These are phyloP conservation scores for Vanacampus margaritifer DNA, from an alignment of 2,113 vertebrate species.

Conservation along the genomic window DNA sequence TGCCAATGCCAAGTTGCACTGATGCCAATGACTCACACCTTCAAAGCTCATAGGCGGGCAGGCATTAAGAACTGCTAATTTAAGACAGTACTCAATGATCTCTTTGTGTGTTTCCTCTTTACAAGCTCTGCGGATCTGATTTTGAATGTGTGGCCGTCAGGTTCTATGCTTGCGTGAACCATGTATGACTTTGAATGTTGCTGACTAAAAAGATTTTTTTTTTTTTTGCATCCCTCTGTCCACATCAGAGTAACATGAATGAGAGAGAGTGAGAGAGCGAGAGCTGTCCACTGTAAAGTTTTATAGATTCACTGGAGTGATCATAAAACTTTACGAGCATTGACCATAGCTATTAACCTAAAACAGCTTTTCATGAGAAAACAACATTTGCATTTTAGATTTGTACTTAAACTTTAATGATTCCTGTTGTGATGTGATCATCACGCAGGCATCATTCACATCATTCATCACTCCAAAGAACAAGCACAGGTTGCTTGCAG, in stretches of 20 bases:
- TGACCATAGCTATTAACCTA: conserved; percentile 21
- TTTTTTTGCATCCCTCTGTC: not conserved
- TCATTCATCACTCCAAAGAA: conserved; percentile 4
- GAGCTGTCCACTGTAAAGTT: conserved; percentile 22
- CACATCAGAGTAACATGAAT: conserved; percentile 16
- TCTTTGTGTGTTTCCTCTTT: conserved; percentile 36
- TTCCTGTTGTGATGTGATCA: conserved; percentile 19
- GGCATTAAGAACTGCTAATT: conserved; percentile 47
- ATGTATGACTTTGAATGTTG: not conserved
- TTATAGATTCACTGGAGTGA: conserved; percentile 33
- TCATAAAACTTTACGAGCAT: conserved; percentile 41
- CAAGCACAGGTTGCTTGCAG: not conserved
- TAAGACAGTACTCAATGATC: conserved; percentile 39
- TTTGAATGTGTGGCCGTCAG: not conserved
- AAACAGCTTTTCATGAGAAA: conserved; percentile 32
- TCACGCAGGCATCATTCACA: conserved; percentile 10
- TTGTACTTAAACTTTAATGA: conserved; percentile 9
- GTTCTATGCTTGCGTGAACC: not conserved
- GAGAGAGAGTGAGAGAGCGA: not conserved
- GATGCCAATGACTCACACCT: conserved; percentile 42
- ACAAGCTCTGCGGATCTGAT: conserved; percentile 7
- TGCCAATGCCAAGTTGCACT: conserved; percentile 39
- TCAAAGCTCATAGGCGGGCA: conserved; percentile 32
- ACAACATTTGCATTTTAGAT: conserved; percentile 25
- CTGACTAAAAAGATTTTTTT: not conserved